phyloP scores from a whole-genome alignment of 2,113 vertebrate genomes.

The Todiramphus chloris region DNA sequence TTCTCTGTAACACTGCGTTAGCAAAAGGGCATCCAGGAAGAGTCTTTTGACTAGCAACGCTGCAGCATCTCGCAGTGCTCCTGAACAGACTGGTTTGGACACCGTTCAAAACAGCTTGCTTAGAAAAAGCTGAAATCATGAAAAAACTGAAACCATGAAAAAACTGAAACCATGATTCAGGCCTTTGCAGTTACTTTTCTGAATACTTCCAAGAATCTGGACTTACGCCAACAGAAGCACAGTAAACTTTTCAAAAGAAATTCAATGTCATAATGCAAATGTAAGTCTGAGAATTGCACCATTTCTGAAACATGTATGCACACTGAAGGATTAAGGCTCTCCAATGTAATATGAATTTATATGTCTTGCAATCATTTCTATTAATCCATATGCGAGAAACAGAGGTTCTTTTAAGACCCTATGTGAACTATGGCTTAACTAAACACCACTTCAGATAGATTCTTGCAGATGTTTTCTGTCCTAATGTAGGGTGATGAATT shows the following conservation, averaged over 20 bases:
- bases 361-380: neutral
- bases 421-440: neutral
- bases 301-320: neutral
- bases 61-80: neutral
- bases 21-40: constrained; percentile 37
- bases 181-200: neutral
- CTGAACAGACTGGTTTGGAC: neutral
- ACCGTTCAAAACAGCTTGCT: neutral
- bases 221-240: neutral
- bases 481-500: neutral
- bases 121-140: too few species aligned
- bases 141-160: too few species aligned
- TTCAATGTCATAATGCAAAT: neutral
- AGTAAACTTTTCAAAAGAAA: neutral
- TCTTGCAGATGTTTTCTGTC: neutral
- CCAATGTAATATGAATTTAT: neutral
- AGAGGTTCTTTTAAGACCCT: neutral
- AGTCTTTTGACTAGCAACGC: constrained; percentile 37
- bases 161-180: neutral
- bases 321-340: neutral
- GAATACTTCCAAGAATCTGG: neutral
- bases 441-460: neutral
- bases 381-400: neutral
- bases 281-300: neutral
- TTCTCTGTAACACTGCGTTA: constrained; percentile 20